Evolutionary conservation across 1,140 invertebrate genomes (phyloP), one percentile per base, ranked within the genome.

Genomic region (Caenorhabditis tropicalis): DNA sequence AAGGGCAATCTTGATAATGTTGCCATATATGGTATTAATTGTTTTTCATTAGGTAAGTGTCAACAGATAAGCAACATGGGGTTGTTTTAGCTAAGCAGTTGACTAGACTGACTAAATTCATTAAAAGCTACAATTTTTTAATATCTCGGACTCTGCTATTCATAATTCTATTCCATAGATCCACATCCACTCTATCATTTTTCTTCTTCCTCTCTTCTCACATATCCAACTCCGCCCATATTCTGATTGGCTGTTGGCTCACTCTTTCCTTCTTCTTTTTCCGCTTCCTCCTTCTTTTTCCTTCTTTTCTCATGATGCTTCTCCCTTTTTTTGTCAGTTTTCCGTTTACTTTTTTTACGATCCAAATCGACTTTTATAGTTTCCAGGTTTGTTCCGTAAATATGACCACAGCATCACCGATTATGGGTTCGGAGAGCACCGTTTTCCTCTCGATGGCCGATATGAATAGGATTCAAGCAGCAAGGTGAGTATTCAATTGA

Each of bases 371-470:
- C n/a, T 58, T 58, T 58, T 51, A 56, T 56, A 39, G 24, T 74
- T 74, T 74, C 33, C n/a, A 74, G 36, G 0, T 15, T 24, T 15
- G 7, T 10, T 31, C 7, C 36, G 2, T 6, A 74, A 21, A 39
- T 21, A 74, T 74, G 65, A 74, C 65, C 19, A 36, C 65, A 74
- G 65, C 43, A 36, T 74, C 65, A 12, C 65, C 65, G 65, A 74
- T 74, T 74, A 43, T 74, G 36, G 65, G 65, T 7, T 16, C n/a
- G 19, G 65, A 74, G n/a, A 43, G 29, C 0, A 43, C 58, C 31
- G 21, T n/a, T 29, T 10, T 5, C 29, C 43, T 74, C 12, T 74
- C 65, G 65, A 74, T 74, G 65, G 43, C 1, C 36, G 65, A 74
- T n/a, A n/a, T n/a, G n/a, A n/a, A n/a, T n/a, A n/a, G n/a, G n/a